A percentile compares a stretch with the other conserved stretches of the same genome.
phyloP scores from a whole-genome alignment of 2,113 vertebrate genomes.

The Phycodurus eques region DNA sequence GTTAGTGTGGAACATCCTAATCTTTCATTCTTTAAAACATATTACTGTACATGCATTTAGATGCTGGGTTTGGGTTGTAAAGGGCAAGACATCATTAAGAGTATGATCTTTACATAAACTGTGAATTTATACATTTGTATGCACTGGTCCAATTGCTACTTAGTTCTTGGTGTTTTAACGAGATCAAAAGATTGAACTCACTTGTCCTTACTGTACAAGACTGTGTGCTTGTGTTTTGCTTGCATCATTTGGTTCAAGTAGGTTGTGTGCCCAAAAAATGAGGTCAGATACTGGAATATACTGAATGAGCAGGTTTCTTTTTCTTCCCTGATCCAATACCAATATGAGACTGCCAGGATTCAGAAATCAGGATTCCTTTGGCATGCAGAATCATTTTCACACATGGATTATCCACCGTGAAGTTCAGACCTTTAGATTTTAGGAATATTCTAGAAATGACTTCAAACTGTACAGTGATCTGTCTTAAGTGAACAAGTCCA shows the following conservation, averaged over 20 bases:
- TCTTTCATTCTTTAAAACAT: neutral
- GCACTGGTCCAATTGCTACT: neutral
- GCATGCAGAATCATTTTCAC: neutral
- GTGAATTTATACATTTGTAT: neutral
- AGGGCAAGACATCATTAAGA: neutral
- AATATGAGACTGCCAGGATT: neutral
- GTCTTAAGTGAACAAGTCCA: too few species aligned
- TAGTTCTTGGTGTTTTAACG: neutral
- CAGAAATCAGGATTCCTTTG: neutral
- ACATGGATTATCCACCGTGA: neutral
- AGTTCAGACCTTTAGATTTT: neutral
- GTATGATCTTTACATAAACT: neutral
- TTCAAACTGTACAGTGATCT: too few species aligned
- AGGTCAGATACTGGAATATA: neutral
- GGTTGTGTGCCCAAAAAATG: neutral
- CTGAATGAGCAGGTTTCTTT: neutral
- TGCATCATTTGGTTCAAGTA: neutral
- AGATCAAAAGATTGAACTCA: neutral
- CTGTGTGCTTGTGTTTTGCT: neutral
- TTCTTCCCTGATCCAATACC: neutral
- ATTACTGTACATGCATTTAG: neutral
- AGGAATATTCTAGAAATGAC: too few species aligned
- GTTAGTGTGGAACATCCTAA: slow-evolving; percentile 56
- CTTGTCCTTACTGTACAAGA: neutral
- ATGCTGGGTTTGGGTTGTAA: neutral